A percentile compares a stretch with the other conserved stretches of the same genome.
phyloP scores from a whole-genome alignment of 2,888 invertebrate species.

The Odontocerum albicorne region DNA sequence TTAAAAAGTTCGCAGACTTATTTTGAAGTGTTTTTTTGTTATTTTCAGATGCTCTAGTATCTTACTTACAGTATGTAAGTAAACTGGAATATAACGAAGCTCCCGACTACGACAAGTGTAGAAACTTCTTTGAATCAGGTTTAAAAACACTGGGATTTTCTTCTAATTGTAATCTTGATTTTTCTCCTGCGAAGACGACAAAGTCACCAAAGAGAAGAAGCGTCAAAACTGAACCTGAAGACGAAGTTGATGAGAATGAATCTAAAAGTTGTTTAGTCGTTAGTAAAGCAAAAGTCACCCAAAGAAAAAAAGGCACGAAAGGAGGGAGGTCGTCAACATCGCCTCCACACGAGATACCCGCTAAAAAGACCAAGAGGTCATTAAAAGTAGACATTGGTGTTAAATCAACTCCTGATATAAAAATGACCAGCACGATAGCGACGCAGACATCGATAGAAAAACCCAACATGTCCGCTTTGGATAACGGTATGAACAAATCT shows the following conservation, averaged over 20 bases:
- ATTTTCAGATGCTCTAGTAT: slow-evolving; percentile 60
- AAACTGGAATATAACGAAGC: slow-evolving; percentile 67
- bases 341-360: slow-evolving; percentile 42
- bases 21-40: too few species aligned
- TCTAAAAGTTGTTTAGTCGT: slow-evolving; percentile 14
- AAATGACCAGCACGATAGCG: slow-evolving; percentile 50
- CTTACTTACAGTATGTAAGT: slow-evolving; percentile 69
- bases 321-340: slow-evolving; percentile 25
- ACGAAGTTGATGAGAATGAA: slow-evolving; percentile 30
- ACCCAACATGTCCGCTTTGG: slow-evolving; percentile 43
- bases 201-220: slow-evolving; percentile 27
- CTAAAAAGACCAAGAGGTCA: slow-evolving; percentile 45
- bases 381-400: slow-evolving; percentile 40
- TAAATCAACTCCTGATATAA: slow-evolving; percentile 47
- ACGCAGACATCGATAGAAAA: slow-evolving; percentile 51
- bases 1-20: too few species aligned
- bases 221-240: slow-evolving; percentile 36
- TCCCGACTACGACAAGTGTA: slow-evolving; percentile 75
- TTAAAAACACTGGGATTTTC: slow-evolving; percentile 63
- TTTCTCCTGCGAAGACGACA: slow-evolving; percentile 44
- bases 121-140: slow-evolving; percentile 64
- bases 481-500: slow-evolving; percentile 45
- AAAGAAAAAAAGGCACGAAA: slow-evolving; percentile 39
- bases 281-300: slow-evolving; percentile 42
- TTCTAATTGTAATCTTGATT: slow-evolving; percentile 61